A percentile compares a stretch with the other conserved stretches of the same genome.
Conservation (phyloP, 1,140 invertebrate species). For the Pogonomyrmex barbatus region DNA sequence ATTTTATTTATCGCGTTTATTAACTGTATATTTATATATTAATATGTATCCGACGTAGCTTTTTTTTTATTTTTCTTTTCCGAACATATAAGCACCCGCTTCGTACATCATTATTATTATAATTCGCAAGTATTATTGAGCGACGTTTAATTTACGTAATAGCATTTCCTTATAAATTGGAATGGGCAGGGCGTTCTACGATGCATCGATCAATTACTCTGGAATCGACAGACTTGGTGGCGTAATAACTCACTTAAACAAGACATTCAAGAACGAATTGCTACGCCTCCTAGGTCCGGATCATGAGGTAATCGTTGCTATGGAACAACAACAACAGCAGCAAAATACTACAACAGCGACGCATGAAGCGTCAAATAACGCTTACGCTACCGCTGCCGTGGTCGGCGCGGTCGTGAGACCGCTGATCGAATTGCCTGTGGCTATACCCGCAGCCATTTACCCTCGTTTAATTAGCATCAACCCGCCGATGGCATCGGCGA, state of each 20-base stretch:
- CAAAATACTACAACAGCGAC: constrained; percentile 24
- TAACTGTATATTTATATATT: not conserved
- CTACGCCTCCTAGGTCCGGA: constrained; percentile 83
- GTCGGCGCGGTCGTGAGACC: constrained; percentile 62
- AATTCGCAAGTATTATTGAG: constrained; percentile 62
- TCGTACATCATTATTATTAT: constrained; percentile 43
- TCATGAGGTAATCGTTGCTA: constrained; percentile 82
- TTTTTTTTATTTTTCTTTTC: not conserved
- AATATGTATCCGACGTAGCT: not conserved
- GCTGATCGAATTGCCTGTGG: constrained; percentile 73
- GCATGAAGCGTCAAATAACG: constrained; percentile 67
- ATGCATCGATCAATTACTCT: constrained; percentile 88
- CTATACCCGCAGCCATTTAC: constrained; percentile 75
- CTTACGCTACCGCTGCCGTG: constrained; percentile 45
- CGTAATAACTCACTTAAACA: constrained; percentile 89
- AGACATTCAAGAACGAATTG: constrained; percentile 87
- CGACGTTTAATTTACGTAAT: constrained; percentile 66
- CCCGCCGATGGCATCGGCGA: constrained; percentile 22
- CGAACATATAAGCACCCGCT: constrained; percentile 28
- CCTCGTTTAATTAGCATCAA: constrained; percentile 77
- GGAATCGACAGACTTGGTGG: constrained; percentile 91
- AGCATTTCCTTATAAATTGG: constrained; percentile 70
- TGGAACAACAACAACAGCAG: constrained; percentile 76
- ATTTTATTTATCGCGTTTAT: constrained; percentile 11
- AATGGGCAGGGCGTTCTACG: constrained; percentile 86